phyloP scores from a whole-genome alignment of 2,888 invertebrate species.

The Drosophila multiciliata region DNA sequence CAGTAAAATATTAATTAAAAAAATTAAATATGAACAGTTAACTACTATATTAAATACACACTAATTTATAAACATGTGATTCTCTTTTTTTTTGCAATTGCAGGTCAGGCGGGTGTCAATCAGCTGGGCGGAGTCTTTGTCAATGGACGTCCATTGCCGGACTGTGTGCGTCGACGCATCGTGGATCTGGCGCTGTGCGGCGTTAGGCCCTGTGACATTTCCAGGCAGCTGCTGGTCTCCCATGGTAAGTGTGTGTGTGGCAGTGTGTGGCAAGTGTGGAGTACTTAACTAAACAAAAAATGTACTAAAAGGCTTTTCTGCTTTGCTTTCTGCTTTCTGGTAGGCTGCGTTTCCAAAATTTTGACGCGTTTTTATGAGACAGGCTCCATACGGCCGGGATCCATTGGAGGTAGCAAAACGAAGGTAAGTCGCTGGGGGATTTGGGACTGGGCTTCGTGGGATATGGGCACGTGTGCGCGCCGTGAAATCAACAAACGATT shows the following conservation, averaged over 20 bases:
- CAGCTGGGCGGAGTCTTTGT: constrained; percentile 99
- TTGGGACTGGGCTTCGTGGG: constrained; percentile 40
- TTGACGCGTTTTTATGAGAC: constrained; percentile 98
- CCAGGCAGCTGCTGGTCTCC: constrained; percentile 96
- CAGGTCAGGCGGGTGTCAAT: constrained; percentile 98
- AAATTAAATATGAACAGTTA: neutral
- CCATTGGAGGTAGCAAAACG: constrained; percentile 97
- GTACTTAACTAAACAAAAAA: constrained; percentile 1
- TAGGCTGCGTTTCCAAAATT: constrained; percentile 97
- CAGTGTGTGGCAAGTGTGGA: constrained; percentile 42
- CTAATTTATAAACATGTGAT: neutral
- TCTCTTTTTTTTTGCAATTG: neutral
- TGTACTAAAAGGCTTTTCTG: constrained; percentile 3
- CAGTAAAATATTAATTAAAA: neutral
- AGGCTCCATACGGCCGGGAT: constrained; percentile 97
- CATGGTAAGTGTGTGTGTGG: constrained; percentile 89
- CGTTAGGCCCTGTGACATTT: constrained; percentile 98
- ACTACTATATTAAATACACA: neutral
- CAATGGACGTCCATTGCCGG: constrained; percentile 98
- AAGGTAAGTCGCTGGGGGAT: constrained; percentile 88
- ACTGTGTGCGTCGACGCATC: constrained; percentile 96
- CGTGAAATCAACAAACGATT: constrained; percentile 75
- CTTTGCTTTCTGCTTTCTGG: constrained; percentile 15
- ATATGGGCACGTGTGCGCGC: constrained; percentile 50
- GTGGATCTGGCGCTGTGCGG: constrained; percentile 97